Evolutionary conservation across 2,113 vertebrate genomes (phyloP), one percentile per base, ranked within the genome.

Genomic region (Spea multiplicata): DNA sequence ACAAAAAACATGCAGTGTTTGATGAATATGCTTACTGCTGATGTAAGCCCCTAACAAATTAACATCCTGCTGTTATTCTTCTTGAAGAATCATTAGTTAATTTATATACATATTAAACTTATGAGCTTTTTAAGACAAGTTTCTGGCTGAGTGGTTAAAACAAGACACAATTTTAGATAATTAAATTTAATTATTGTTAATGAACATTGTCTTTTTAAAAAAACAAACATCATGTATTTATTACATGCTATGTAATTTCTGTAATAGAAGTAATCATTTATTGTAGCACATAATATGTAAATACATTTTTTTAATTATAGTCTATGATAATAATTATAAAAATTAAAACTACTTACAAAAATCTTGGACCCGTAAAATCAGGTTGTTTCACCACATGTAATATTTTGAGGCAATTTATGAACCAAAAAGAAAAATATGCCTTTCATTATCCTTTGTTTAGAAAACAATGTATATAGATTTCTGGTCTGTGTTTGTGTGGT

Each of bases 41-140:
- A 59, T 46, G 71, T 57, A 44, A 73, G 71, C 12, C 71, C 52
- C 44, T 73, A 59, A 73, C 70, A 73, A 73, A 73, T 73, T 59
- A 45, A 59, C 44, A 52, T 57, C 53, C 71, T 46, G 44, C n/a
- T 45, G 71, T 14, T 57, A 47, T 10, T 59, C 71, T 13, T 57
- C 14, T 44, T 59, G 14, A 6, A 12, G 13, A 0, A 73, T 9
- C 45, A 59, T 73, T 30, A 59, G 44, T 73, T 46, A 6, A 57
- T 73, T 73, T 59, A 45, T 57, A 13, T 30, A 12, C 49, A 69
- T 49, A n/a, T 49, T 3, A 46, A 14, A 48, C 49, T 69, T 14
- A 14, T 30, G 8, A 69, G 13, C 8, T 48, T 8, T 44, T 46
- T 30, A 12, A 59, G 30, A 8, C 44, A 71, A 44, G 8, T 55